Conservation (phyloP, 2,797 vertebrate species). For the Karalla daura region DNA sequence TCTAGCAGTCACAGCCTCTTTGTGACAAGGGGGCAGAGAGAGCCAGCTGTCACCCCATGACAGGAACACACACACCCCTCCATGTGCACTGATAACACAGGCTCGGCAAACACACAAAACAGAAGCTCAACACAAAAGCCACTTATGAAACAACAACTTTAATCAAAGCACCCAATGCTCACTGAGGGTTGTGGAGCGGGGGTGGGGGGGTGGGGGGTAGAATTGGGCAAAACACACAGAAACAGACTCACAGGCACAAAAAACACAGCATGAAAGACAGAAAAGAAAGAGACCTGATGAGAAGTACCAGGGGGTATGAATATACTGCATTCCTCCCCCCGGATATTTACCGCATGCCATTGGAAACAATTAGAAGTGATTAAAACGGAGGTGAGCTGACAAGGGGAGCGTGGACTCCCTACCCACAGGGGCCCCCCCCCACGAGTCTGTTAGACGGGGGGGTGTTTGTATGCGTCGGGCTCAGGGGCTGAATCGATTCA, state of each 20-base stretch:
- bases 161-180: constrained; percentile 61
- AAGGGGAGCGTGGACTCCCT: constrained; percentile 55
- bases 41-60: constrained; percentile 83
- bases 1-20: constrained; percentile 75
- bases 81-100: constrained; percentile 52
- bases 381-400: constrained; percentile 78
- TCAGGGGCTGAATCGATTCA: constrained; percentile 79
- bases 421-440: constrained; percentile 19
- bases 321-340: constrained; percentile 29
- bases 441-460: constrained; percentile 62
- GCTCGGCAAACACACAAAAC: constrained; percentile 57
- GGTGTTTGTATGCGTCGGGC: constrained; percentile 75
- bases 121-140: constrained; percentile 53
- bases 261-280: constrained; percentile 31
- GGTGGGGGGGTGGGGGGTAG: too few relatives aligned
- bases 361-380: constrained; percentile 82
- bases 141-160: constrained; percentile 65
- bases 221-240: constrained; percentile 6
- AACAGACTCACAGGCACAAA: not conserved
- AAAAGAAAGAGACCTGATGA: constrained; percentile 65
- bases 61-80: constrained; percentile 53
- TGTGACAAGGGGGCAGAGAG: constrained; percentile 74
- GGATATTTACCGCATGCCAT: constrained; percentile 68
- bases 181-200: constrained; percentile 19
- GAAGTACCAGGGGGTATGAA: constrained; percentile 38